Evolutionary conservation across 2,888 invertebrate species (phyloP).

Genomic region (Pandemis heparana): DNA sequence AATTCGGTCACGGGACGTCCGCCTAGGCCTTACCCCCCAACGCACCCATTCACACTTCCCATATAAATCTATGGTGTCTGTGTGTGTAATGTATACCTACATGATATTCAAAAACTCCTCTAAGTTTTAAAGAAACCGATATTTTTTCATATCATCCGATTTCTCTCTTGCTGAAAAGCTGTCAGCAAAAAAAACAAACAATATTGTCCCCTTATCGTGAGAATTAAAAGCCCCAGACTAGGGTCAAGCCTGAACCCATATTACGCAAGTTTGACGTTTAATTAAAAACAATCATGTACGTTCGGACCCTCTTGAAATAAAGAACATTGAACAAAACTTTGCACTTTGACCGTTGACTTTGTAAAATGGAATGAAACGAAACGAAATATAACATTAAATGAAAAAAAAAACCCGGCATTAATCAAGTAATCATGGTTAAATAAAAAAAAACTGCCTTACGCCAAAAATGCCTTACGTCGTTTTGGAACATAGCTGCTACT

Average conservation of each 20-base stretch:
- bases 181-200: background rate
- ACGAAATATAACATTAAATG: too few relatives aligned
- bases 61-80: too few relatives aligned
- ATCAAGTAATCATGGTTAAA: too few relatives aligned
- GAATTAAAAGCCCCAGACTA: background rate
- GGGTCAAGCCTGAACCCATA: slow-evolving; percentile 15
- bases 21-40: too few relatives aligned
- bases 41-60: too few relatives aligned
- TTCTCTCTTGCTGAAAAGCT: background rate
- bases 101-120: too few relatives aligned
- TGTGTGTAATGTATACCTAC: too few relatives aligned
- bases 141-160: background rate
- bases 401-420: too few relatives aligned
- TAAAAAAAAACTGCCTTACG: too few relatives aligned
- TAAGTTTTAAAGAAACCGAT: background rate
- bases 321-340: background rate
- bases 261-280: slow-evolving; percentile 34
- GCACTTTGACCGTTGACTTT: background rate
- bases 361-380: background rate
- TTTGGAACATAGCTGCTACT: too few relatives aligned
- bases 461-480: too few relatives aligned
- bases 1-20: too few relatives aligned
- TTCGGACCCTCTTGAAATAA: background rate
- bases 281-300: slow-evolving; percentile 18
- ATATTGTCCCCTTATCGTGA: background rate